Evolutionary conservation across 2,888 invertebrate genomes (phyloP).

Genomic region (Bugula neritina): DNA sequence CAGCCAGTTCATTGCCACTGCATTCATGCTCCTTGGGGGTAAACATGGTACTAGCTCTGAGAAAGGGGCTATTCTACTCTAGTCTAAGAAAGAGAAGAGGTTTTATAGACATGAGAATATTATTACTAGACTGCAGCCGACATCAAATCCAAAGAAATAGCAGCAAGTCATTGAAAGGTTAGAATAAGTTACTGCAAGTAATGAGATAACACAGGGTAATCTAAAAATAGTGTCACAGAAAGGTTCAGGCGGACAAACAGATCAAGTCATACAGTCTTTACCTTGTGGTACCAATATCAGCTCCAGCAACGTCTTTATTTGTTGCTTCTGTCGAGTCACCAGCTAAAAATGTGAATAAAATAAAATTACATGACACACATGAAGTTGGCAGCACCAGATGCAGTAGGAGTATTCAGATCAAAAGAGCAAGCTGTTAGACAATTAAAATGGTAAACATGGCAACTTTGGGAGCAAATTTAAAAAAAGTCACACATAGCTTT

Average conservation of each 20-base stretch:
- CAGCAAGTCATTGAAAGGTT: background rate
- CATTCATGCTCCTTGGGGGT: background rate
- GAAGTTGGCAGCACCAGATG: too few species aligned
- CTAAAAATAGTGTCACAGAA: too few species aligned
- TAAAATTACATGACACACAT: background rate
- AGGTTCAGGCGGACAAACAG: too few species aligned
- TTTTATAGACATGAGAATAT: background rate
- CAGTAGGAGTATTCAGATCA: too few species aligned
- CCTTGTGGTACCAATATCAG: conserved; percentile 5
- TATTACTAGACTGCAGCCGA: background rate
- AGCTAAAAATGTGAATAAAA: background rate
- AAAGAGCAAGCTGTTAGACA: too few species aligned
- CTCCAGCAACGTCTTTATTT: background rate
- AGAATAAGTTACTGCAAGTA: too few species aligned
- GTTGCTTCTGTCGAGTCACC: background rate
- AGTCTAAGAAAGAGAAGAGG: background rate
- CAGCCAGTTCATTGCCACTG: background rate
- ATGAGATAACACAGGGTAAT: too few species aligned
- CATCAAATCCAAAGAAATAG: background rate
- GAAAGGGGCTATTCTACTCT: background rate
- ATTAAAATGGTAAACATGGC: too few species aligned
- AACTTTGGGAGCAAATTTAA: too few species aligned
- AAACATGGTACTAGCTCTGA: background rate
- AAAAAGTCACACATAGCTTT: too few species aligned
- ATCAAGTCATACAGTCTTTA: background rate